phyloP scores from a whole-genome alignment of 2,797 vertebrate genomes.

The Antennarius maculatus region DNA sequence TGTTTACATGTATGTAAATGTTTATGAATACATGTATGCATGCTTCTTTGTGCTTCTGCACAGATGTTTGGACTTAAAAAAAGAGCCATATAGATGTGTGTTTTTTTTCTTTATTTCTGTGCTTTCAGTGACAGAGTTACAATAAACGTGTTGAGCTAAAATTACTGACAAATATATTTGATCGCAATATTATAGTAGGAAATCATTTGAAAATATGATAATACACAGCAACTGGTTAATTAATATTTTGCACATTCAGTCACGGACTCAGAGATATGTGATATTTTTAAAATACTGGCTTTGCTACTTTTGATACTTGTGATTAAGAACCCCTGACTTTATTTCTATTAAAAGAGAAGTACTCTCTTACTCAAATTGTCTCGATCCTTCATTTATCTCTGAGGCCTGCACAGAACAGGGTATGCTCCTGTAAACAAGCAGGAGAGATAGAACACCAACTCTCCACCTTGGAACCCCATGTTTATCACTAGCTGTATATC shows the following conservation, averaged over 20 bases:
- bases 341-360: constrained; percentile 60
- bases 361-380: constrained; percentile 55
- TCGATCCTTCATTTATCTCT: constrained; percentile 62
- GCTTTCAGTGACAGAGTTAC: constrained; percentile 18
- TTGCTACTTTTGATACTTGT: constrained; percentile 20
- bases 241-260: constrained; percentile 7
- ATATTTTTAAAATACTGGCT: constrained; percentile 18
- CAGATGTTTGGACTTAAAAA: constrained; percentile 67
- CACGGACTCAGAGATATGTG: neutral
- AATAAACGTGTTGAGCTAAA: constrained; percentile 10
- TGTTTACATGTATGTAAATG: constrained; percentile 78
- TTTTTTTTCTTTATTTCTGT: constrained; percentile 9
- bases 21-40: constrained; percentile 74
- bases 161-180: constrained; percentile 24
- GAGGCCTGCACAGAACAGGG: constrained; percentile 40
- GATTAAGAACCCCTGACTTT: constrained; percentile 13
- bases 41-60: constrained; percentile 65
- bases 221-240: constrained; percentile 15
- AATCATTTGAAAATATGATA: constrained; percentile 8
- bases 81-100: constrained; percentile 43
- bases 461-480: constrained; percentile 68
- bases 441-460: constrained; percentile 62
- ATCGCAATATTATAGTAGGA: constrained; percentile 2
- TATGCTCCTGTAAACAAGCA: constrained; percentile 73
- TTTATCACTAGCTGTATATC: constrained; percentile 79